Conservation (phyloP, 2,797 vertebrate species). For the Brotula barbata region DNA sequence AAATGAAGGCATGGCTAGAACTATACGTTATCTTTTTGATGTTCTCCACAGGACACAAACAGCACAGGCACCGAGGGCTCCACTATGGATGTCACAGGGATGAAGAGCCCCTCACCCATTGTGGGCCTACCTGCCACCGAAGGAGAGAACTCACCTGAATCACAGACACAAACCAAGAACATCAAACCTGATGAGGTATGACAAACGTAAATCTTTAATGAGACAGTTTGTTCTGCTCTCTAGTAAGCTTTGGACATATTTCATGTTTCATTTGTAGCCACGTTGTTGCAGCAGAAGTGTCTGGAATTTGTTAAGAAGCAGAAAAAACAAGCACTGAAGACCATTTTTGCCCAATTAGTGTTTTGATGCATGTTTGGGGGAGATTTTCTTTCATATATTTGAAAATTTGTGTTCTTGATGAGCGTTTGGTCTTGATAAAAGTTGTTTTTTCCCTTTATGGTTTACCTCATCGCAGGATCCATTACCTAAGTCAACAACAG, state of each 20-base stretch:
- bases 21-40: not conserved
- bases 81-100: conserved; percentile 71
- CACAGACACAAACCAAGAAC: conserved; percentile 78
- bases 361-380: no score
- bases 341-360: no score
- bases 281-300: not conserved
- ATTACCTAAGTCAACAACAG: not conserved
- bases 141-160: conserved; percentile 76
- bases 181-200: conserved; percentile 81
- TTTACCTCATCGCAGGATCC: conserved; percentile 4
- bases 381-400: not conserved
- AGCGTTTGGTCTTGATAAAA: not conserved
- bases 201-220: not conserved
- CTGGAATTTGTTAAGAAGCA: no score
- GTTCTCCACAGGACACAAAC: not conserved
- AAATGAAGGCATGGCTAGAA: no score
- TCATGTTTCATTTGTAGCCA: not conserved
- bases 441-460: not conserved
- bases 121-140: conserved; percentile 74
- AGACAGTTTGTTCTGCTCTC: not conserved
- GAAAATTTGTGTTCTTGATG: not conserved
- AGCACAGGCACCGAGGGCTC: conserved; percentile 65
- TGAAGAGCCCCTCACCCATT: conserved; percentile 76
- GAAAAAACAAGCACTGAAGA: no score
- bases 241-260: not conserved